phyloP scores from a whole-genome alignment of 1,140 invertebrate species.

The Vanessa atalanta region DNA sequence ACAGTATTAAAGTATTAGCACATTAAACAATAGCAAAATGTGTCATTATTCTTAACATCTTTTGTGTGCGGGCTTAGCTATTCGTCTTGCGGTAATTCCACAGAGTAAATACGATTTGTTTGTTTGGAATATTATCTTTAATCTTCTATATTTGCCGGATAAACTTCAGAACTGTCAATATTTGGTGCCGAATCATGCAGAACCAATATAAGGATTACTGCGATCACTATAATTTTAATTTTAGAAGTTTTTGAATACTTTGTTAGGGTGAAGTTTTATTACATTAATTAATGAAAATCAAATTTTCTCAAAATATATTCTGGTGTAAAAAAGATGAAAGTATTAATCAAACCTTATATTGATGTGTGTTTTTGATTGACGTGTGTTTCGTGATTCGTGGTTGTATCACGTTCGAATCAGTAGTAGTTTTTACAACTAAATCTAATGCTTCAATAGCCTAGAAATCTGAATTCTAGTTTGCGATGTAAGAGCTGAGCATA shows the following conservation, averaged over 20 bases:
- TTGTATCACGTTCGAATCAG: too few relatives aligned
- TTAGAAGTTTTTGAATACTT: neutral
- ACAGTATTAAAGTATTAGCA: neutral
- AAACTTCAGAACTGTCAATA: slow-evolving; percentile 16
- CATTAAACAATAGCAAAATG: slow-evolving; percentile 7
- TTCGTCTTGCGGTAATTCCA: slow-evolving; percentile 10
- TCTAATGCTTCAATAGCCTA: too few relatives aligned
- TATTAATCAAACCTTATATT: too few relatives aligned
- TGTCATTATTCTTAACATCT: slow-evolving; percentile 6
- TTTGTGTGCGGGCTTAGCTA: neutral
- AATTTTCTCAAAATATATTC: too few relatives aligned
- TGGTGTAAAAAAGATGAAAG: too few relatives aligned
- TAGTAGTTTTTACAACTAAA: too few relatives aligned
- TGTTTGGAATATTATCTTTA: slow-evolving; percentile 21
- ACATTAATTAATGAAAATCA: too few relatives aligned
- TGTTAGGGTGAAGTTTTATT: neutral
- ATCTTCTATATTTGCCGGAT: slow-evolving; percentile 16
- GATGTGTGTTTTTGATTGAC: too few relatives aligned
- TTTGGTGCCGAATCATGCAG: slow-evolving; percentile 13
- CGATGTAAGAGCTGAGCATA: too few relatives aligned
- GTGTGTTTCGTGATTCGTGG: too few relatives aligned
- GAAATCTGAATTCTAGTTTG: too few relatives aligned
- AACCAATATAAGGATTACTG: neutral
- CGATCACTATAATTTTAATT: neutral
- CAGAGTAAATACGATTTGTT: slow-evolving; percentile 14